These are phyloP conservation scores for Podabrus alpinus DNA, from an alignment of 2,888 invertebrate species.

Conservation along the genomic window DNA sequence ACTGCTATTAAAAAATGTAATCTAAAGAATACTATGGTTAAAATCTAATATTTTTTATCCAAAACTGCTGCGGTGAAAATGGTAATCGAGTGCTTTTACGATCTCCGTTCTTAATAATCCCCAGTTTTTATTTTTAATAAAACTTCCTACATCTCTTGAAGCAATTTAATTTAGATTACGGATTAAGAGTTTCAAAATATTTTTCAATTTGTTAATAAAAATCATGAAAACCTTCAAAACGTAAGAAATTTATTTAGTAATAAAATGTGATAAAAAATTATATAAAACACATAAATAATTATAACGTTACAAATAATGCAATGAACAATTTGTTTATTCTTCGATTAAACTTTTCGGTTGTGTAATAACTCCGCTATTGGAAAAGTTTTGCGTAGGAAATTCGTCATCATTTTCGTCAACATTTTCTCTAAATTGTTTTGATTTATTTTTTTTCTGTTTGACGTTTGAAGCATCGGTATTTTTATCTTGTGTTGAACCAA, in stretches of 20 bases:
- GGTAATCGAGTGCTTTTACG: too few species aligned
- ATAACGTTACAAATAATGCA: not conserved
- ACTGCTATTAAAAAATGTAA: too few species aligned
- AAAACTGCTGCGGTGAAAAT: too few species aligned
- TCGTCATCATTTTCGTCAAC: not conserved
- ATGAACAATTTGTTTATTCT: not conserved
- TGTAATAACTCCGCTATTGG: slow-evolving; percentile 3
- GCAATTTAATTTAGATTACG: too few species aligned
- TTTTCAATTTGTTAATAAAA: too few species aligned
- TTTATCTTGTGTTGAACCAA: not conserved
- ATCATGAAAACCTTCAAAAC: not conserved
- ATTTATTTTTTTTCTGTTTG: not conserved
- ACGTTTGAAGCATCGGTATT: not conserved
- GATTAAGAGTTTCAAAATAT: too few species aligned
- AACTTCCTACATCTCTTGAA: too few species aligned
- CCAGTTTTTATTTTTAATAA: too few species aligned
- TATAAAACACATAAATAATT: not conserved
- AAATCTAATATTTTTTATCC: too few species aligned
- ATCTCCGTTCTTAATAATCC: too few species aligned
- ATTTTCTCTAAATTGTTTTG: not conserved
- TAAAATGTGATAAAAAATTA: slow-evolving; percentile 5
- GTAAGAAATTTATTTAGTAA: not conserved
- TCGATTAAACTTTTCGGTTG: slow-evolving; percentile 7
- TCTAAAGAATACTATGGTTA: too few species aligned
- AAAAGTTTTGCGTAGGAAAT: not conserved